Conservation (phyloP, 1,140 invertebrate genomes). For the Colletes gigas region DNA sequence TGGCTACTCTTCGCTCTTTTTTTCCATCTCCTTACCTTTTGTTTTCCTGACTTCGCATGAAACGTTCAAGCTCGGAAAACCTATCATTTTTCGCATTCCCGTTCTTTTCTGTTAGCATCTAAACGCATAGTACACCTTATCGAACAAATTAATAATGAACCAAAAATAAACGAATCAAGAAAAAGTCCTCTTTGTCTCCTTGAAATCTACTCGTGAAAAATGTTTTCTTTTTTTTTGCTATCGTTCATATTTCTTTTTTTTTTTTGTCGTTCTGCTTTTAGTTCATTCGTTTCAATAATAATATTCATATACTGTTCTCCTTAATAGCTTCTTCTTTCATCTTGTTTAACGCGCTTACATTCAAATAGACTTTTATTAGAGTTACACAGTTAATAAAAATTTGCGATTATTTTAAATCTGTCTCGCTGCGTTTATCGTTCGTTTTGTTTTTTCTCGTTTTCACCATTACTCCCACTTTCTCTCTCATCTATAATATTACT, state of each 20-base stretch:
- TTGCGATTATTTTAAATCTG: slow-evolving; percentile 31
- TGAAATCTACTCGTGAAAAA: slow-evolving; percentile 33
- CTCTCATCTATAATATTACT: slow-evolving; percentile 45
- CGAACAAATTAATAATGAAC: slow-evolving; percentile 23
- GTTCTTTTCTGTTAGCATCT: slow-evolving; percentile 22
- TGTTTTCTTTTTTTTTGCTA: slow-evolving; percentile 20
- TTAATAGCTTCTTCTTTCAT: slow-evolving; percentile 67
- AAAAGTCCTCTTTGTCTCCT: slow-evolving; percentile 25
- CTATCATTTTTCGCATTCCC: background rate
- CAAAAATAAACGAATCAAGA: slow-evolving; percentile 27
- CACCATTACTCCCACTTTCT: slow-evolving; percentile 15
- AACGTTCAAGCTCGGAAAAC: background rate
- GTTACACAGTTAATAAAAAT: slow-evolving; percentile 74
- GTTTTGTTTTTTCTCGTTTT: slow-evolving; percentile 37
- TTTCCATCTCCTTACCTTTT: slow-evolving; percentile 13
- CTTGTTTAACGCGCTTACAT: slow-evolving; percentile 75
- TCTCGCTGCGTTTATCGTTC: slow-evolving; percentile 48
- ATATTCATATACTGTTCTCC: slow-evolving; percentile 70
- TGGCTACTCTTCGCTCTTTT: slow-evolving; percentile 29
- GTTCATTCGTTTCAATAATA: slow-evolving; percentile 54
- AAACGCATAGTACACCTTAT: slow-evolving; percentile 42
- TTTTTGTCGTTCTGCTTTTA: slow-evolving; percentile 1
- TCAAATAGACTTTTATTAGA: slow-evolving; percentile 76
- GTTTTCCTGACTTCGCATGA: background rate
- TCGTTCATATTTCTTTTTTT: slow-evolving; percentile 6